Evolutionary conservation across 2,113 vertebrate genomes (phyloP), one percentile per base, ranked within the genome.

Genomic region (Odontesthes bonariensis): DNA sequence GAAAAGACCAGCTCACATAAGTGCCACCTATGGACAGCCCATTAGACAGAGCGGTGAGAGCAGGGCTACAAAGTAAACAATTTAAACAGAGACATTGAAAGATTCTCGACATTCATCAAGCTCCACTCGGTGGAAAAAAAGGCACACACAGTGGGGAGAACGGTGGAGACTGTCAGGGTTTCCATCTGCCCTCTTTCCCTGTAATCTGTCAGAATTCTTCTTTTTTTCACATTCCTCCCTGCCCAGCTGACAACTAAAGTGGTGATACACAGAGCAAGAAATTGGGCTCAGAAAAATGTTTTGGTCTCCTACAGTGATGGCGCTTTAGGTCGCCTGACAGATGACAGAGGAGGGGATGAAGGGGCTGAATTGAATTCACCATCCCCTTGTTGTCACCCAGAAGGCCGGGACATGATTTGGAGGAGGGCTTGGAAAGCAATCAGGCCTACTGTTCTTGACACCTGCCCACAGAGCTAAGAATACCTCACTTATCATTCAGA

Each of bases 161-260:
- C 74, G 69, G 67, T 76, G 81, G 44, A 71, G 71, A 75, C 69
- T 27, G 35, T 46, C 23, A 35, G 58, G 72, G 12, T 61, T 85
- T 85, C 74, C 68, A 87, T 81, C 86, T 75, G 61, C 76, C 31
- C 78, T 23, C 59, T 73, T 84, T 80, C 85, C 72, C 85, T 91
- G 84, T 91, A 92, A 91, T 91, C 91, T 88, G 46, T 75, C 63
- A 59, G 44, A 76, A 62, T 84, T 71, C 27, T 27, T 27, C 27
- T 27, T 78, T 77, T 69, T 83, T 86, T 79, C n/a, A 82, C 85
- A 23, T 75, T 66, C 51, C 75, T 63, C 59, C 68, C 56, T 47
- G 60, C 79, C 64, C 62, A 77, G 69, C 69, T 91, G 90, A 91
- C 91, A 92, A 65, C 88, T 89, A 89, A 91, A 91, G 85, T 89